Base-by-base conservation (phyloP, 2,888 invertebrate species). In the Megastigmus dorsalis region DNA sequence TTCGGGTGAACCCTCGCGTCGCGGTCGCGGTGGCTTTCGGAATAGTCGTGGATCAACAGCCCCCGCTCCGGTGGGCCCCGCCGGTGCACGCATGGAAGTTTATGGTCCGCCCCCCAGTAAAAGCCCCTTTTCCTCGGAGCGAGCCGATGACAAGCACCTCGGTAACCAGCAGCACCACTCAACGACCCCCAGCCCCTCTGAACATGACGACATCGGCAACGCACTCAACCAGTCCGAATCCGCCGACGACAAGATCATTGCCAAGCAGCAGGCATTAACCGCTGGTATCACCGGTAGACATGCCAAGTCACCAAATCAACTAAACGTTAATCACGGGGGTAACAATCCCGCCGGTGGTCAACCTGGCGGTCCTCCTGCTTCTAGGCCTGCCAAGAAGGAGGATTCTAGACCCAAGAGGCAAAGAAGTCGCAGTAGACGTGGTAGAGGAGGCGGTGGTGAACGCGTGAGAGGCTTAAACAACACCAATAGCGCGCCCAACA, bases 1-100 rank as follows among this genome's bases (percentile, higher is more conserved):
- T 0, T 91, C 95, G 23, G 97, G 97, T 0, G 96, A 96, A 86
- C 97, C 97, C 0, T 96, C 96, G 0, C 90, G 96, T 62, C 92
- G 96, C 72, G 97, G 97, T 4, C 91, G 97, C 75, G 95, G 89
- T 74, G 90, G 91, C 41, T 89, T 89, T 75, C 84, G 89, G 52
- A 74, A 59, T 57, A 77, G 74, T 18, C 75, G 77, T 0, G 77
- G 77, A 54, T 9, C 75, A 36, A 33, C 52, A 10, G 48, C 38
- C 23, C 20, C 10, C 7, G 5, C 50, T 33, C 82, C 90, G 59
- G 88, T 91, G 68, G 90, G 92, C 30, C 86, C 90, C 77, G 87
- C 88, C 23, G 91, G 93, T 71, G 91, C 90, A 79, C 90, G 94
- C 78, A 92, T 94, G 73, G 91, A 94, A 79, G 93, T 93, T 4